Base-by-base conservation (phyloP, 2,888 invertebrate species). In the Ornithoptera alexandrae region DNA sequence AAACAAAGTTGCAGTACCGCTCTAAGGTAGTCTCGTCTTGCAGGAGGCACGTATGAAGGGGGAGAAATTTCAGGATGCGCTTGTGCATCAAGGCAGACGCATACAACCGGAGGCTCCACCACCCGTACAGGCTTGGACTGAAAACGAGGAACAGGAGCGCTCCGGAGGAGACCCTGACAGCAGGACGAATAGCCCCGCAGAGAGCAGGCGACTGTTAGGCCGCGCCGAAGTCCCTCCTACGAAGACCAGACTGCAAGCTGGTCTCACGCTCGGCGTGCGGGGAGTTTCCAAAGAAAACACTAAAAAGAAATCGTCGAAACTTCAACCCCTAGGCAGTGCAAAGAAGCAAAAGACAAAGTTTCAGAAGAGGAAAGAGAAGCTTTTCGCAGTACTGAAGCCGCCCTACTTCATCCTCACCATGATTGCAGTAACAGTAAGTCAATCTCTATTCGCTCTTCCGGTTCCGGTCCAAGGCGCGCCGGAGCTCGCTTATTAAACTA, bases 401-500 rank as follows among this genome's bases (percentile, higher is more conserved):
- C 92, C 92, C 0, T 90, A 89, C 76, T 90, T 91, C 74, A 88
- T 89, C 53, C 76, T 89, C n/a, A 81, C 84, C 67, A 84, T 90
- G 84, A 86, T 90, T 17, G 75, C 85, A 57, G 67, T 87, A n/a
- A 86, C 88, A 63, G 91, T 91, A 76, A 90, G 91, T 89, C 74
- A 39, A 39, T 10, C 8, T 39, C 39, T 10, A 7, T 10, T 10
- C 7, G 39, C 8, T 39, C 10, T 10, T 10, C 39, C 30, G 30
- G 3, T 30, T 30, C 30, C 30, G 30, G 30, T 30, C 5, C 10
- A 0, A 7, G 39, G 39, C 39, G 39, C 39, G 39, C 39, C 8
- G 39, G 8, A 39, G 39, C 10, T 7, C 8, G 39, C 39, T 39
- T 39, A 10, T 39, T 30, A 3, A 30, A 30, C 4, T 3, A 30